A percentile compares a stretch with the other conserved stretches of the same genome.
Conservation (phyloP, 2,113 vertebrate species). For the Leiothrix lutea region DNA sequence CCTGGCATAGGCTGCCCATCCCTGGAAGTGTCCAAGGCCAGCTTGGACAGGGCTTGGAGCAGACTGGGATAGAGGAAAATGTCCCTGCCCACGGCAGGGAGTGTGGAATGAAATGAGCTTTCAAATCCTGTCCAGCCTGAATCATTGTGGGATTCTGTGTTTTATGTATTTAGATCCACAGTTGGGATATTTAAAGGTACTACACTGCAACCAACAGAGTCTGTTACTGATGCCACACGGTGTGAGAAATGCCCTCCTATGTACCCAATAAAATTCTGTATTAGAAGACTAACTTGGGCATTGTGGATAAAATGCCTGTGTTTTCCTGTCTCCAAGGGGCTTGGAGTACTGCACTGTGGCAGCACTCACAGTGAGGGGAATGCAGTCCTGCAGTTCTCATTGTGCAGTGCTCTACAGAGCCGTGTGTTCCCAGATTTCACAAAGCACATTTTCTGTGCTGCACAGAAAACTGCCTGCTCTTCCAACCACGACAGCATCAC, state of each 20-base stretch:
- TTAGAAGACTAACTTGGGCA: background rate
- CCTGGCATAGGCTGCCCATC: background rate
- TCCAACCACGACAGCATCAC: rapidly evolving
- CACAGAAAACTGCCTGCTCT: background rate
- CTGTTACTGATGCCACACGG: background rate
- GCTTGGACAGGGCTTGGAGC: background rate
- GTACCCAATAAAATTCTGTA: background rate
- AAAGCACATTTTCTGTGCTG: background rate
- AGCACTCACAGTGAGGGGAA: background rate
- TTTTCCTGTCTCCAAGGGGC: background rate
- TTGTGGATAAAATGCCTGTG: background rate
- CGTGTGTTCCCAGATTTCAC: background rate
- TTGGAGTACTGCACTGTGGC: background rate
- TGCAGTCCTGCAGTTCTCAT: background rate
- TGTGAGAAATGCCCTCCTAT: background rate
- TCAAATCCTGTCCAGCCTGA: background rate
- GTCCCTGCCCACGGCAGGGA: background rate
- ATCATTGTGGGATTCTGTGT: background rate
- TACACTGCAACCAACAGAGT: background rate
- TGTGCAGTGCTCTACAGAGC: background rate
- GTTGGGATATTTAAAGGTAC: background rate
- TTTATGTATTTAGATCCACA: background rate
- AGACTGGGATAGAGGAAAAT: background rate
- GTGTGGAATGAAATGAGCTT: background rate
- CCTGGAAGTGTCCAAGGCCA: background rate